Conservation (phyloP, 2,888 invertebrate species). For the Anoplius nigerrimus region DNA sequence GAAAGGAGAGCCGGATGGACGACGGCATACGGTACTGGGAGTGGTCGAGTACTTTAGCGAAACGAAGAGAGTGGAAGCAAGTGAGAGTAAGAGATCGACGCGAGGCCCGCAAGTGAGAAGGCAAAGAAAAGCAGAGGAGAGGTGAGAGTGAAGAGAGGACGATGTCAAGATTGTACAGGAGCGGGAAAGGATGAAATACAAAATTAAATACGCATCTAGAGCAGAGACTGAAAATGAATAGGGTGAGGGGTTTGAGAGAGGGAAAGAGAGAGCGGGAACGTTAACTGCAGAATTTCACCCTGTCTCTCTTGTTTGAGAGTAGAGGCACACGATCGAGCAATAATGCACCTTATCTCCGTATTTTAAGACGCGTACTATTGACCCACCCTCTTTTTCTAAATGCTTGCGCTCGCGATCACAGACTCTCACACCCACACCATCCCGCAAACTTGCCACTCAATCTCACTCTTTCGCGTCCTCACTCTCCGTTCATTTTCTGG, state of each 20-base stretch:
- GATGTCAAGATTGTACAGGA: not conserved
- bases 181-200: conserved; percentile 22
- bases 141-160: conserved; percentile 14
- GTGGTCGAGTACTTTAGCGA: conserved; percentile 50
- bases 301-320: conserved; percentile 1
- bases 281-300: conserved; percentile 23
- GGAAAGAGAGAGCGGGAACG: conserved; percentile 12
- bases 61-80: conserved; percentile 19
- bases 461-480: conserved; percentile 5
- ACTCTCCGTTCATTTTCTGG: conserved; percentile 45
- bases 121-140: not conserved
- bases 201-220: conserved; percentile 4
- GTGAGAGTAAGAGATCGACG: conserved; percentile 24
- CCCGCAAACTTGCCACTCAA: conserved; percentile 5
- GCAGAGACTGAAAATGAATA: conserved; percentile 2
- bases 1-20: conserved; percentile 47
- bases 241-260: not conserved
- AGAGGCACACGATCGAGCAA: conserved; percentile 37
- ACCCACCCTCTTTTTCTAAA: not conserved
- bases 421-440: conserved; percentile 29
- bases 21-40: conserved; percentile 49
- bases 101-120: conserved; percentile 25
- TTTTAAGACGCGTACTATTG: not conserved
- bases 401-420: not conserved
- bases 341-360: conserved; percentile 53